Evolutionary conservation across 2,888 invertebrate genomes (phyloP).

Genomic region (Strigamia transsilvanica): DNA sequence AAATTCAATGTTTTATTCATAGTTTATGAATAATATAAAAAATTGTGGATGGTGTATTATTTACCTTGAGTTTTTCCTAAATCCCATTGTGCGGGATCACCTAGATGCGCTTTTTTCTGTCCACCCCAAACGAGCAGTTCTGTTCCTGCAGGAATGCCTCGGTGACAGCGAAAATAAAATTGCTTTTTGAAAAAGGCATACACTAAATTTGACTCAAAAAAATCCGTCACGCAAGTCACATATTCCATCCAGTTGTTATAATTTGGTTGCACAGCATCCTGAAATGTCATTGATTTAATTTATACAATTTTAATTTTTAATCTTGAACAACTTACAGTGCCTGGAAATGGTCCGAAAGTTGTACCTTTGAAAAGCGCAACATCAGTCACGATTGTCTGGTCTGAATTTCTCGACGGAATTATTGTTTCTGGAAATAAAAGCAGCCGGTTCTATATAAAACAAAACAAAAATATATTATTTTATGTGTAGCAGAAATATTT

Average conservation of each 20-base stretch:
- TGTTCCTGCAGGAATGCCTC: background rate
- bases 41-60: background rate
- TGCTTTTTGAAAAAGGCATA: background rate
- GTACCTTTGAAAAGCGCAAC: background rate
- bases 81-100: background rate
- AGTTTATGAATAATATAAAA: no score
- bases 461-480: background rate
- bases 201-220: background rate
- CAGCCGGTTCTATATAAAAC: background rate
- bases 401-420: background rate
- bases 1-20: no score
- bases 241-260: constrained; percentile 2
- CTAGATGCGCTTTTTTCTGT: background rate
- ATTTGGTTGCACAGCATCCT: background rate
- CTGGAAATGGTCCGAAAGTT: background rate
- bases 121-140: background rate
- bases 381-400: background rate
- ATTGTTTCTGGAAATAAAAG: background rate
- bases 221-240: background rate
- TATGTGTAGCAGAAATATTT: no score
- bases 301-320: no score
- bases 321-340: background rate
- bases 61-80: background rate
- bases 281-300: background rate
- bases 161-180: background rate